phyloP scores from a whole-genome alignment of 2,113 vertebrate genomes.

The Elanoides forficatus region DNA sequence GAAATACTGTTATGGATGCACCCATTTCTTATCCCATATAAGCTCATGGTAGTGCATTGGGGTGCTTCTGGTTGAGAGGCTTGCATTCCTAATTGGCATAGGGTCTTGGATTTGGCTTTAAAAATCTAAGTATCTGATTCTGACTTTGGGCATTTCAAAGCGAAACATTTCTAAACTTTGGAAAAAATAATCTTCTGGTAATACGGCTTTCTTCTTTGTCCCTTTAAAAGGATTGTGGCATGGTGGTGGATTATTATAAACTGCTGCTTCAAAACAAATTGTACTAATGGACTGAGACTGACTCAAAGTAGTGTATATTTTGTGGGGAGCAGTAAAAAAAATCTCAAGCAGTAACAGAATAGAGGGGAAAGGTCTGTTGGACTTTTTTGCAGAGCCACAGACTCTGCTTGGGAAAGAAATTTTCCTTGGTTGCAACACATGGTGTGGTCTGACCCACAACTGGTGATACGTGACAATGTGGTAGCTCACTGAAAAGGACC shows the following conservation, averaged over 20 bases:
- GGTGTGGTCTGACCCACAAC: neutral
- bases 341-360: neutral
- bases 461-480: neutral
- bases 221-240: neutral
- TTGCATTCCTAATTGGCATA: neutral
- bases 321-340: neutral
- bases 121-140: neutral
- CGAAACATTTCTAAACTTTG: neutral
- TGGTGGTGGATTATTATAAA: neutral
- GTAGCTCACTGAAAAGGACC: neutral
- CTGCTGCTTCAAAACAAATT: neutral
- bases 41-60: neutral
- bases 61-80: neutral
- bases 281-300: neutral
- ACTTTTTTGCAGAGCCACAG: neutral
- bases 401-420: neutral
- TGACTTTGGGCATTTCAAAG: neutral
- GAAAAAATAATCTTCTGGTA: neutral
- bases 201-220: neutral
- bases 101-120: neutral
- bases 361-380: neutral
- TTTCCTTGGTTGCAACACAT: neutral
- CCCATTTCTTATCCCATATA: neutral
- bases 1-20: neutral
- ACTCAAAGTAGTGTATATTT: neutral